phyloP scores from a whole-genome alignment of 2,113 vertebrate genomes.

The Tenebrosternarchus preto region DNA sequence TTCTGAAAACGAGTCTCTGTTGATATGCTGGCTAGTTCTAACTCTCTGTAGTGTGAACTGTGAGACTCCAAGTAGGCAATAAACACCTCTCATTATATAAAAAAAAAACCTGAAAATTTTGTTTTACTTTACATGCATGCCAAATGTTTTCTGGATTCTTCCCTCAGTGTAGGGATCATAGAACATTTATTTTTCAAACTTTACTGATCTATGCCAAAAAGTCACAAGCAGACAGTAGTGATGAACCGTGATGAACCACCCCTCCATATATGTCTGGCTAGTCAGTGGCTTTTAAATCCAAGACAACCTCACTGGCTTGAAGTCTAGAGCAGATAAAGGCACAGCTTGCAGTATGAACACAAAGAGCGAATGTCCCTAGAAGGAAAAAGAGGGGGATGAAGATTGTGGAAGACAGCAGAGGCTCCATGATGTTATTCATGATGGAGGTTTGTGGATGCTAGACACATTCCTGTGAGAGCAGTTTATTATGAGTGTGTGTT shows the following conservation, averaged over 20 bases:
- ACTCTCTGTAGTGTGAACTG: background rate
- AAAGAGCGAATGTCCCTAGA: conserved; percentile 7
- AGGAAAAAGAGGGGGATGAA: background rate
- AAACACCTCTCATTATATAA: too few relatives aligned
- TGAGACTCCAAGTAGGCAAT: background rate
- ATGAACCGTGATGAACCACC: background rate
- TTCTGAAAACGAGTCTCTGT: conserved; percentile 2
- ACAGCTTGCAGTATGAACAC: background rate
- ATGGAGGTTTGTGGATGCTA: background rate
- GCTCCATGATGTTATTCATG: background rate
- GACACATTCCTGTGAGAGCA: background rate
- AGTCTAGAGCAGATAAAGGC: conserved; percentile 18
- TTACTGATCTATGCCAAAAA: background rate
- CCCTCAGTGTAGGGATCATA: background rate
- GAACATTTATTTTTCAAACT: background rate
- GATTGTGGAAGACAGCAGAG: background rate
- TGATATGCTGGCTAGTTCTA: background rate
- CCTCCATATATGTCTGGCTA: background rate
- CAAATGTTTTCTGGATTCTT: background rate
- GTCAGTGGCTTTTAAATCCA: too few relatives aligned
- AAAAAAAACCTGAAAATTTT: background rate
- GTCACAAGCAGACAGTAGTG: background rate
- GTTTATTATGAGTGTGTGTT: background rate
- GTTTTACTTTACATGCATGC: conserved; percentile 1
- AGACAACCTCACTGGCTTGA: background rate